Evolutionary conservation across 2,888 invertebrate genomes (phyloP).

Genomic region (Melanostoma mellinum): DNA sequence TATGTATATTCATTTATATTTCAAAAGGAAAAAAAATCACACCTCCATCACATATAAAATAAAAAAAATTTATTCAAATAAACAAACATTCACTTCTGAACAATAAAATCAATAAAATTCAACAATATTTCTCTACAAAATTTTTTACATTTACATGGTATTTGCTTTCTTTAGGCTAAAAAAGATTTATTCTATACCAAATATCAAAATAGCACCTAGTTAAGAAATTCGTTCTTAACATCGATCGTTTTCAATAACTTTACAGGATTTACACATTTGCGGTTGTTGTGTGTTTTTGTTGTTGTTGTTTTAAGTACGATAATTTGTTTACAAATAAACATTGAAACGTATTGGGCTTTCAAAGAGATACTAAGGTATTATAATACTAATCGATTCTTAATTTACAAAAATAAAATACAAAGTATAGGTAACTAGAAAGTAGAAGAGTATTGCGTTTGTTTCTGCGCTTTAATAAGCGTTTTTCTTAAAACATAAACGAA

Average conservation of each 20-base stretch:
- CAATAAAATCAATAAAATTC: conserved; percentile 73
- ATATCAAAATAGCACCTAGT: conserved; percentile 71
- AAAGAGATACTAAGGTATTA: conserved; percentile 59
- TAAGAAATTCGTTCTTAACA: conserved; percentile 52
- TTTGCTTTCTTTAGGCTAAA: conserved; percentile 62
- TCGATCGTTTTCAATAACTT: conserved; percentile 37
- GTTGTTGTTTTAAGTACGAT: conserved; percentile 19
- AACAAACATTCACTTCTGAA: conserved; percentile 73
- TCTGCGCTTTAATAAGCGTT: conserved; percentile 20
- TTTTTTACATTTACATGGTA: conserved; percentile 68
- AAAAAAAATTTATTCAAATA: conserved; percentile 71
- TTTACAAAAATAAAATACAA: conserved; percentile 52
- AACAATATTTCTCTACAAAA: conserved; percentile 73
- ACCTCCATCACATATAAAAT: conserved; percentile 62
- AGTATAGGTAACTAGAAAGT: conserved; percentile 66
- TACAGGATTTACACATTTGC: conserved; percentile 50
- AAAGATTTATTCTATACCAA: conserved; percentile 64
- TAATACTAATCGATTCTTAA: conserved; percentile 69
- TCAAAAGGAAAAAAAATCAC: conserved; percentile 28
- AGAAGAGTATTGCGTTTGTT: conserved; percentile 61
- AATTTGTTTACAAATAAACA: conserved; percentile 42
- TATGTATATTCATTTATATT: no score
- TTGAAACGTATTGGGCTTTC: conserved; percentile 58
- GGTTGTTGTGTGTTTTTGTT: conserved; percentile 18
- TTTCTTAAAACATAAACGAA: conserved; percentile 68